These are phyloP conservation scores for Lottia scabra DNA, from an alignment of 2,888 invertebrate species.

Conservation along the genomic window DNA sequence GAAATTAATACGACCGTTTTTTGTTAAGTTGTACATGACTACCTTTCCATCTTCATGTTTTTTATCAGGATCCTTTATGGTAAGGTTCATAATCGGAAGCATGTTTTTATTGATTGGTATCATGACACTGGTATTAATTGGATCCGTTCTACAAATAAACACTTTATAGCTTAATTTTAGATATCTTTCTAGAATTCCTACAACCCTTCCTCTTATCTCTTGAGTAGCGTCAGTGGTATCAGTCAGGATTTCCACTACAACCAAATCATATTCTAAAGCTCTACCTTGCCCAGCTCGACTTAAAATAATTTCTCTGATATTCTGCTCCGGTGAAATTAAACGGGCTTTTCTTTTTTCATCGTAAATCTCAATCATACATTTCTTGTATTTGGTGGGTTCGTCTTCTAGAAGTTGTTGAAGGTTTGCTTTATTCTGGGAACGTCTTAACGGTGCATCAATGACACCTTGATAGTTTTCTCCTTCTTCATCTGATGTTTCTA, in stretches of 20 bases:
- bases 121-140: slow-evolving; percentile 52
- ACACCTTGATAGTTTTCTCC: background rate
- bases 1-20: slow-evolving; percentile 31
- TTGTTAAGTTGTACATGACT: background rate
- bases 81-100: slow-evolving; percentile 53
- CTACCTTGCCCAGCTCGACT: slow-evolving; percentile 46
- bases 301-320: slow-evolving; percentile 32
- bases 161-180: slow-evolving; percentile 46
- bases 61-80: background rate
- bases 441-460: background rate
- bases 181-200: slow-evolving; percentile 52
- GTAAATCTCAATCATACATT: slow-evolving; percentile 41
- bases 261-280: slow-evolving; percentile 57
- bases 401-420: slow-evolving; percentile 34
- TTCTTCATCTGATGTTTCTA: background rate
- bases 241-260: slow-evolving; percentile 53
- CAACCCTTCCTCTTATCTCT: slow-evolving; percentile 45
- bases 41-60: background rate
- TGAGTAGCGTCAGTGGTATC: slow-evolving; percentile 20
- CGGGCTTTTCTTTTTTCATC: background rate
- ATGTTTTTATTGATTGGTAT: slow-evolving; percentile 55
- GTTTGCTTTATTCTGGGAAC: slow-evolving; percentile 16
- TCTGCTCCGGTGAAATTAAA: background rate
- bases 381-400: slow-evolving; percentile 48
- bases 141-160: slow-evolving; percentile 57